Evolutionary conservation across 2,797 vertebrate genomes (phyloP), one percentile per base, ranked within the genome.

Genomic region (Scolopax rusticola): DNA sequence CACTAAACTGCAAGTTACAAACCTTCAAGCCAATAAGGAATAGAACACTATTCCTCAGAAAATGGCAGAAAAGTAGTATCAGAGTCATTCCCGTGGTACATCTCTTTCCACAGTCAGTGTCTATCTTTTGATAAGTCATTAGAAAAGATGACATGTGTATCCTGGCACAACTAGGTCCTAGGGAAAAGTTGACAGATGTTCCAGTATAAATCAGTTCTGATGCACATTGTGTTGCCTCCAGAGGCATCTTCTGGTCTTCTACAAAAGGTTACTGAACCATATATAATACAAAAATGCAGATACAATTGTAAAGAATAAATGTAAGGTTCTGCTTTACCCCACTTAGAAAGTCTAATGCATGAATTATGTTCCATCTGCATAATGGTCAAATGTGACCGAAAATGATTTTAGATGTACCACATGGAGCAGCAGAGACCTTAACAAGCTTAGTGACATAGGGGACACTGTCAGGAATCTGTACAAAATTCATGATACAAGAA

Each of bases 401-500:
- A 98, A 97, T 96, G 93, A 96, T 96, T 97, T 97, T 94, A 96
- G 87, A 90, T 97, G 80, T 97, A 95, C 30, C 91, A 48, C 88
- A 63, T 21, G 96, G 78, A 96, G 92, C 92, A 94, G 83, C 82
- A 87, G 43, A 95, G 87, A 77, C 74, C 90, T 94, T 92, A 97
- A 95, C 87, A 98, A 96, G 91, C 75, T 91, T 76, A 36, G 56
- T 94, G 93, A 98, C 94, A 97, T 93, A 69, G 95, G 89, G 83
- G 75, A 94, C 91, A 91, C 96, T 97, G 91, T 97, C 95, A 98
- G 93, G 80, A 67, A 81, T 93, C 90, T 77, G 85, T 97, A 95
- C 90, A 98, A 98, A 96, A 98, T 98, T 97, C 96, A 98, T 97
- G 93, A 96, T 94, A 97, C 96, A 94, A 97, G 95, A 90, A 90